These are phyloP conservation scores for Mya arenaria DNA, from an alignment of 1,140 invertebrate species.

Conservation along the genomic window DNA sequence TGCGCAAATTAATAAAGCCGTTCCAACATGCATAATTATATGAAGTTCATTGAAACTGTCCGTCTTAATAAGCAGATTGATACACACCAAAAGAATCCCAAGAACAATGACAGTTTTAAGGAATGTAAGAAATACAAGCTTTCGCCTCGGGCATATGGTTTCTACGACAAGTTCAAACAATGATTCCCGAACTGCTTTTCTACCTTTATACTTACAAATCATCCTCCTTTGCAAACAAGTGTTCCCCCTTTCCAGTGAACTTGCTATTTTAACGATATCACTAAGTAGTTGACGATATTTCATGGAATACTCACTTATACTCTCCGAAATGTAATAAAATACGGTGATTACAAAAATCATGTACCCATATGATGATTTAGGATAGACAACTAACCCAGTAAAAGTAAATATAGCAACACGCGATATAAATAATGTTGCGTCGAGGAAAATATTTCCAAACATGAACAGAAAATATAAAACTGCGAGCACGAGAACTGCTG, in stretches of 20 bases:
- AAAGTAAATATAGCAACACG: conserved; percentile 42
- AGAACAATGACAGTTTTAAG: conserved; percentile 19
- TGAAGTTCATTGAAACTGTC: conserved; percentile 36
- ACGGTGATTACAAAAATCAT: conserved; percentile 24
- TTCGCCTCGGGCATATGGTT: conserved; percentile 14
- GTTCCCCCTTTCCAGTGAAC: not conserved
- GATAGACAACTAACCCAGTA: conserved; percentile 44
- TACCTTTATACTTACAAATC: not conserved
- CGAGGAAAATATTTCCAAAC: conserved; percentile 40
- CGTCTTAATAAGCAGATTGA: conserved; percentile 9
- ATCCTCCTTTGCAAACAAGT: not conserved
- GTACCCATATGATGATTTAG: conserved; percentile 44
- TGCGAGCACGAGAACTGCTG: not conserved
- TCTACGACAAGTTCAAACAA: conserved; percentile 21
- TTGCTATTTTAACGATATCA: not conserved
- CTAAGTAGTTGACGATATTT: conserved; percentile 30
- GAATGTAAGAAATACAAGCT: conserved; percentile 27
- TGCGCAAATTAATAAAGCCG: too few relatives aligned
- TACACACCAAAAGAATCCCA: conserved; percentile 12
- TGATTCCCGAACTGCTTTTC: conserved; percentile 1
- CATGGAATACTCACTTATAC: not conserved
- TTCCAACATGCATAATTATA: too few relatives aligned
- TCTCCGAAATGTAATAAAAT: conserved; percentile 30
- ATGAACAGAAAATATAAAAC: conserved; percentile 34
- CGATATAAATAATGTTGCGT: conserved; percentile 31